phyloP scores from a whole-genome alignment of 2,113 vertebrate genomes.

The Prionailurus viverrinus region DNA sequence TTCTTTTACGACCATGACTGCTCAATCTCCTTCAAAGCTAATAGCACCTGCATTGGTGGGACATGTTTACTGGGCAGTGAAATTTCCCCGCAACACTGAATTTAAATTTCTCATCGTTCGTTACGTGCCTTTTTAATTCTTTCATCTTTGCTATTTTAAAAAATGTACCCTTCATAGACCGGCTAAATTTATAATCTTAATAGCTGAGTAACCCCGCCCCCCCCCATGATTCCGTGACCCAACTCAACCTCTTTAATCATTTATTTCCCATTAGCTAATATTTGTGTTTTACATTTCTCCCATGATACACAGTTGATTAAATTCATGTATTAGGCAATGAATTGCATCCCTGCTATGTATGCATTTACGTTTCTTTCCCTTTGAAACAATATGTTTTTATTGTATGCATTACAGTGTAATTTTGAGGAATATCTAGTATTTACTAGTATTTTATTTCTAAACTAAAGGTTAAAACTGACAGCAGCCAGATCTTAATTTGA shows the following conservation, averaged over 20 bases:
- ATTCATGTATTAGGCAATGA: background rate
- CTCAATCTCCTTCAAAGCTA: background rate
- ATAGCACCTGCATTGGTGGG: background rate
- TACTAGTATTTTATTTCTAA: background rate
- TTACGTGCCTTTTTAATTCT: background rate
- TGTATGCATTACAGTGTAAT: background rate
- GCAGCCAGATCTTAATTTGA: background rate
- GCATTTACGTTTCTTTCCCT: background rate
- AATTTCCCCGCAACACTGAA: background rate
- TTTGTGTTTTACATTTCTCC: conserved; percentile 41
- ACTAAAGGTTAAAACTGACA: background rate
- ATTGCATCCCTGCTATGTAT: background rate
- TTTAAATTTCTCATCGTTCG: background rate
- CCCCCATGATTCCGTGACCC: background rate
- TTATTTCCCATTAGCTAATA: background rate
- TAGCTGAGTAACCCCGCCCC: background rate
- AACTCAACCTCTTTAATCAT: background rate
- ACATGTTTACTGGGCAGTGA: background rate
- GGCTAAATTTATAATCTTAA: conserved; percentile 1
- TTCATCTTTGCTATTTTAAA: conserved; percentile 6
- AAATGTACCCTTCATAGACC: background rate
- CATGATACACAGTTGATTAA: background rate
- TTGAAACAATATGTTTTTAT: conserved; percentile 18
- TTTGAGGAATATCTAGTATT: background rate
- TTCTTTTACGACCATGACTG: background rate